These are phyloP conservation scores for Tetraneura akinire DNA, from an alignment of 1,140 invertebrate genomes.

Conservation along the genomic window DNA sequence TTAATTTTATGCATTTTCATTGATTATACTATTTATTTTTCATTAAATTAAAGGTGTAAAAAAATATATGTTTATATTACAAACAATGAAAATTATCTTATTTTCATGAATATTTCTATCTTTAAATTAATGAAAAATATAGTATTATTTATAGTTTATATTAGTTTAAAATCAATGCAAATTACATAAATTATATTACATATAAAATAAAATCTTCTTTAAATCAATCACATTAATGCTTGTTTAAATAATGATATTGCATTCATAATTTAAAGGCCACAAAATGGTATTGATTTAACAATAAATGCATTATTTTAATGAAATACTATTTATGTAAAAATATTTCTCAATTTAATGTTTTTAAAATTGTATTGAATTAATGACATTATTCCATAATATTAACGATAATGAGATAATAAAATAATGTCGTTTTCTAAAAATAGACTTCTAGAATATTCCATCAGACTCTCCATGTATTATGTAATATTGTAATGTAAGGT, in stretches of 20 bases:
- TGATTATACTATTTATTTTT: too few relatives aligned
- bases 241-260: neutral
- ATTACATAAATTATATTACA: neutral
- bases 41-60: neutral
- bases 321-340: neutral
- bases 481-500: too few relatives aligned
- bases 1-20: too few relatives aligned
- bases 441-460: too few relatives aligned
- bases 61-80: neutral
- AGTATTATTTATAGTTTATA: neutral
- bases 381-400: neutral
- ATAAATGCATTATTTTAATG: neutral
- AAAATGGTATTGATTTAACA: neutral
- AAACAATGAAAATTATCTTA: neutral
- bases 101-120: neutral
- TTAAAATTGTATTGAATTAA: too few relatives aligned
- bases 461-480: too few relatives aligned
- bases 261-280: neutral
- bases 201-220: neutral
- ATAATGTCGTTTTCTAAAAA: neutral
- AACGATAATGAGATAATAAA: neutral
- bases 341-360: too few relatives aligned
- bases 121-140: conserved; percentile 3
- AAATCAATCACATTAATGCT: neutral
- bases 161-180: neutral